Evolutionary conservation across 2,888 invertebrate species (phyloP), one percentile per base, ranked within the genome.

Genomic region (Heliconius erato): DNA sequence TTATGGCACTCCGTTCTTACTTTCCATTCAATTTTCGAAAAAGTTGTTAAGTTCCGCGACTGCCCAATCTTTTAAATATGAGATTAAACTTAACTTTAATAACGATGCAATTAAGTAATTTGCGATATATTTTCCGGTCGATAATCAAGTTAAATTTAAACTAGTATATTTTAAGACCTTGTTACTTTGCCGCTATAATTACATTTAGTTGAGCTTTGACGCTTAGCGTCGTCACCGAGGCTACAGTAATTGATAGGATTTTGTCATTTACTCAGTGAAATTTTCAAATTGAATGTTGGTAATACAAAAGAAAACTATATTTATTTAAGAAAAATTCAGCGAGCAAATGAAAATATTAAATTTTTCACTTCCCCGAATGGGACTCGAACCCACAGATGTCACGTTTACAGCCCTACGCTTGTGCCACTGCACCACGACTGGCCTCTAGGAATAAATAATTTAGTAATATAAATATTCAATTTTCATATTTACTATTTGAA

Each of bases 191-290:
- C 74, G 59, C 9, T 63, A 40, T 76, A 40, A 76, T 76, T 76
- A 63, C 63, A 76, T 76, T 76, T 40, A 3, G 40, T 63, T n/a
- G 35, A 63, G 76, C 76, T 76, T 76, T 76, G 76, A 76, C 76
- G 76, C 63, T 76, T 76, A 76, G n/a, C 35, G 76, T 40, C 76
- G 35, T 76, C 40, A 26, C 76, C 35, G 26, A 76, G 40, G 63
- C 63, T 63, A 6, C n/a, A n/a, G 63, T 76, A 76, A 76, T 76
- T 76, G 63, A 76, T 63, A 26, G 26, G 63, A 63, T 76, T 76
- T 76, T 35, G 12, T 63, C 26, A 35, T 63, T 76, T 76, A 63
- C 35, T 35, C 59, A 4, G 35, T n/a, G 40, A 28, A 76, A 59
- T 12, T 63, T 71, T 19, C 14, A 63, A 63, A 76, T 23, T 40